Conservation (phyloP, 2,797 vertebrate genomes). For the Anguilla obscura region DNA sequence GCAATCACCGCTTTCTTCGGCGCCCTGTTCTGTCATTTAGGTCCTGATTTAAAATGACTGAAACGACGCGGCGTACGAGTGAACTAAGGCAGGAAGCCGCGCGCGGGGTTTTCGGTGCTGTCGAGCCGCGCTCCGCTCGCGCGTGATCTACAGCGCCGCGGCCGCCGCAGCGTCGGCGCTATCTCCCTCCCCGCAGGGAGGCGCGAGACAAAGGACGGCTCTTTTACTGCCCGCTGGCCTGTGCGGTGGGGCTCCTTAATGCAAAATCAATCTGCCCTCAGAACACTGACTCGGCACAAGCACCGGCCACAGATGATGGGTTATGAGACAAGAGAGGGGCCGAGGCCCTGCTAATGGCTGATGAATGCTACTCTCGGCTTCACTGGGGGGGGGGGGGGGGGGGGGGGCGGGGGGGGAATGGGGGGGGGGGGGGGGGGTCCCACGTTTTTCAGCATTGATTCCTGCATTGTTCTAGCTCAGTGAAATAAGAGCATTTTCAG, state of each 20-base stretch:
- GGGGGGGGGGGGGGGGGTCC: background rate
- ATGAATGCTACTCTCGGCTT: background rate
- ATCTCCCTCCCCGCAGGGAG: slow-evolving; percentile 9
- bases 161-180: background rate
- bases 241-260: slow-evolving; percentile 27
- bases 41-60: slow-evolving; percentile 1
- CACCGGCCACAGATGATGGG: slow-evolving; percentile 28
- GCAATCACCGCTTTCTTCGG: background rate
- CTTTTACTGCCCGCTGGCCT: background rate
- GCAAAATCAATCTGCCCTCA: slow-evolving; percentile 25
- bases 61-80: background rate
- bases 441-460: slow-evolving; percentile 19
- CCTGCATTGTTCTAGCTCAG: slow-evolving; percentile 15
- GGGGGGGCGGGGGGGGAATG: background rate
- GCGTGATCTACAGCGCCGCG: slow-evolving; percentile 10
- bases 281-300: slow-evolving; percentile 36
- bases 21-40: background rate
- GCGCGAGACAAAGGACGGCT: slow-evolving; percentile 21
- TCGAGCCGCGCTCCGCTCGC: background rate
- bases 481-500: slow-evolving; percentile 8
- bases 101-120: background rate
- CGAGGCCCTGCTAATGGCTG: background rate
- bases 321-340: slow-evolving; percentile 19
- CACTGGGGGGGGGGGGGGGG: background rate
- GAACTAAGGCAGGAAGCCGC: background rate